Evolutionary conservation across 2,113 vertebrate species (phyloP).

Genomic region (Quiscalus mexicanus): DNA sequence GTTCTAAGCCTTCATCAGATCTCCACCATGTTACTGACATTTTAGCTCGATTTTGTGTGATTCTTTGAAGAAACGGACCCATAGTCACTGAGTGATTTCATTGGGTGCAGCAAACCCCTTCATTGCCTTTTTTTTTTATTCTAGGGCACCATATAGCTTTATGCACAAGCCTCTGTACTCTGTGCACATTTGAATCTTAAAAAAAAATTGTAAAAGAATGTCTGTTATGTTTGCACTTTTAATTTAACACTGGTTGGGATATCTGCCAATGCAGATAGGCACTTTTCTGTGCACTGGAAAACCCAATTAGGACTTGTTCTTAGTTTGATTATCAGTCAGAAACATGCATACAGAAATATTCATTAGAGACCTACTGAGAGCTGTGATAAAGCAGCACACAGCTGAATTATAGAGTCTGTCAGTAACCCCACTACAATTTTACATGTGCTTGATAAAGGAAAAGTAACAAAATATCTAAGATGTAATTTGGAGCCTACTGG

Average conservation of each 20-base stretch:
- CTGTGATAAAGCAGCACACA: constrained; percentile 78
- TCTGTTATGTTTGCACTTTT: constrained; percentile 65
- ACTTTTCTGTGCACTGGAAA: constrained; percentile 74
- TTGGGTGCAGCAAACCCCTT: neutral
- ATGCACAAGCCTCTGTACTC: neutral
- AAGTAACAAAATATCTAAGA: constrained; percentile 71
- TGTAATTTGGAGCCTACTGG: constrained; percentile 57
- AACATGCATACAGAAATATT: constrained; percentile 78
- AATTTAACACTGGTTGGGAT: constrained; percentile 71
- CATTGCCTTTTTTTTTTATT: neutral
- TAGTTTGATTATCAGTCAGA: constrained; percentile 80
- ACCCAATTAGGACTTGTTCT: constrained; percentile 78
- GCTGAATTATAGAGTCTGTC: constrained; percentile 75
- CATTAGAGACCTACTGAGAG: constrained; percentile 76
- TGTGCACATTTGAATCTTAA: neutral
- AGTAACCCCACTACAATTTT: constrained; percentile 59
- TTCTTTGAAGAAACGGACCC: neutral
- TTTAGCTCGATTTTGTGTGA: neutral
- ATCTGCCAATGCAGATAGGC: constrained; percentile 66
- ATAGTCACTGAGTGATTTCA: neutral
- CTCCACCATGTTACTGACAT: neutral
- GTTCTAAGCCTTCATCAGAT: neutral
- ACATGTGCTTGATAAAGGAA: constrained; percentile 76
- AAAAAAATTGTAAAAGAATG: constrained; percentile 15
- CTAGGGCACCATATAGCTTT: neutral